phyloP scores from a whole-genome alignment of 1,140 invertebrate species.

The Drosophila parabipectinata region DNA sequence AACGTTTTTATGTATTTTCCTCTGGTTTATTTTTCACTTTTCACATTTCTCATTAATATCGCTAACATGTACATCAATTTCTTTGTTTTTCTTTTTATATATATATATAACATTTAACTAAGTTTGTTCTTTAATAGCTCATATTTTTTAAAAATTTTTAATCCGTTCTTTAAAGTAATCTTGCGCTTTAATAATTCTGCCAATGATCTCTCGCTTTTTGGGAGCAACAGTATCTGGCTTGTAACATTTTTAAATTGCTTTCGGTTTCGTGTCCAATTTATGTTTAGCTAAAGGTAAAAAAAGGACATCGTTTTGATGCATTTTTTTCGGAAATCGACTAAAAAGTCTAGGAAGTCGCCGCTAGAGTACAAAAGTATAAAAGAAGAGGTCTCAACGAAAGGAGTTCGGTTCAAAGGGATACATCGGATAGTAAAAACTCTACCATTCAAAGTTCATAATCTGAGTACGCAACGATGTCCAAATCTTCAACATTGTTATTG shows the following conservation, averaged over 20 bases:
- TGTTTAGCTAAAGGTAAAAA: slow-evolving; percentile 65
- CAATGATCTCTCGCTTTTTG: slow-evolving; percentile 43
- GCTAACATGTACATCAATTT: slow-evolving; percentile 83
- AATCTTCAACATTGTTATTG: slow-evolving; percentile 61
- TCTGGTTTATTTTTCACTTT: slow-evolving; percentile 71
- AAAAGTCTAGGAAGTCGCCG: slow-evolving; percentile 15
- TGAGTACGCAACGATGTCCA: slow-evolving; percentile 42
- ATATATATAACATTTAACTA: slow-evolving; percentile 83
- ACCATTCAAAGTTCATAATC: slow-evolving; percentile 12
- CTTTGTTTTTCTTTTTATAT: slow-evolving; percentile 54
- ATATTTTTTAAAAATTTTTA: slow-evolving; percentile 49
- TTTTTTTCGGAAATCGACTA: slow-evolving; percentile 42
- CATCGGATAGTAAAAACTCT: slow-evolving; percentile 10
- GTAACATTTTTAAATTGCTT: slow-evolving; percentile 36
- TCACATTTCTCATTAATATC: slow-evolving; percentile 81
- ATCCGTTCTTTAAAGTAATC: slow-evolving; percentile 56
- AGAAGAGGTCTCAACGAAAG: slow-evolving; percentile 62
- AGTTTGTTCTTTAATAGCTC: slow-evolving; percentile 75
- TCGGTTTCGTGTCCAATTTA: slow-evolving; percentile 59
- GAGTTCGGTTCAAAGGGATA: neutral
- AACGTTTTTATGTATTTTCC: slow-evolving; percentile 65
- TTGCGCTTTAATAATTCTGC: slow-evolving; percentile 61
- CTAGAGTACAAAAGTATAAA: slow-evolving; percentile 79
- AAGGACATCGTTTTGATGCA: slow-evolving; percentile 13
- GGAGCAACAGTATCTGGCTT: slow-evolving; percentile 24